phyloP scores from a whole-genome alignment of 2,888 invertebrate species.

The Neocrepidodera transversa region DNA sequence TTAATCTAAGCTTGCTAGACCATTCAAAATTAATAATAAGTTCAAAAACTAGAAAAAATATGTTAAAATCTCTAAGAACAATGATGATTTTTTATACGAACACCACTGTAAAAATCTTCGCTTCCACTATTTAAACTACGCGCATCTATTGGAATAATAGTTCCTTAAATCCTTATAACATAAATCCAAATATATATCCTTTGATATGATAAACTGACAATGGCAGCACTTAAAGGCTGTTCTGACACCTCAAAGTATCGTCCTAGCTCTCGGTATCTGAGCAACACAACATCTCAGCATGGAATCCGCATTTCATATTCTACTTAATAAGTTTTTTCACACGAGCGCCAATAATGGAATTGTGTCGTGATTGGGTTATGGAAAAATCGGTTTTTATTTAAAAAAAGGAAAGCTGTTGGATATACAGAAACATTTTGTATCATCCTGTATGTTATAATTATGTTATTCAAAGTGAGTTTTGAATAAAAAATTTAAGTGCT shows the following conservation, averaged over 20 bases:
- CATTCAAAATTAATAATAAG: no score
- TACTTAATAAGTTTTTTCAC: slow-evolving; percentile 23
- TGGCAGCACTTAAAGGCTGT: slow-evolving; percentile 18
- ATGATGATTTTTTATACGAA: no score
- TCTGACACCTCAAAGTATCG: slow-evolving; percentile 26
- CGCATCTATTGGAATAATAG: neutral
- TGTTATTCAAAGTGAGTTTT: neutral
- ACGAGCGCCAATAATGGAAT: slow-evolving; percentile 28
- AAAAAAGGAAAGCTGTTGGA: neutral
- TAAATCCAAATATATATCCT: slow-evolving; percentile 19
- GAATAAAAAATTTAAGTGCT: neutral
- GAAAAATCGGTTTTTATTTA: neutral
- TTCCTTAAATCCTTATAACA: neutral
- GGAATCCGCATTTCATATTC: slow-evolving; percentile 25
- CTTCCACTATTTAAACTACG: neutral
- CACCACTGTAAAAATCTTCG: slow-evolving; percentile 1
- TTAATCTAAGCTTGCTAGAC: no score
- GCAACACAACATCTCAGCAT: slow-evolving; percentile 22
- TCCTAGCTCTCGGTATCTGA: slow-evolving; percentile 17
- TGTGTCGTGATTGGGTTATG: slow-evolving; percentile 14
- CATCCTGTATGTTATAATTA: no score
- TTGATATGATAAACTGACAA: slow-evolving; percentile 25
- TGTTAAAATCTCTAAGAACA: no score
- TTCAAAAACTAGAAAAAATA: no score
- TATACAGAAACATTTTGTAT: no score